Percentiles rank a stretch among this genome's conserved stretches.
These are phyloP conservation scores for Myxocyprinus asiaticus DNA, from an alignment of 2,113 vertebrate genomes.

Conservation along the genomic window DNA sequence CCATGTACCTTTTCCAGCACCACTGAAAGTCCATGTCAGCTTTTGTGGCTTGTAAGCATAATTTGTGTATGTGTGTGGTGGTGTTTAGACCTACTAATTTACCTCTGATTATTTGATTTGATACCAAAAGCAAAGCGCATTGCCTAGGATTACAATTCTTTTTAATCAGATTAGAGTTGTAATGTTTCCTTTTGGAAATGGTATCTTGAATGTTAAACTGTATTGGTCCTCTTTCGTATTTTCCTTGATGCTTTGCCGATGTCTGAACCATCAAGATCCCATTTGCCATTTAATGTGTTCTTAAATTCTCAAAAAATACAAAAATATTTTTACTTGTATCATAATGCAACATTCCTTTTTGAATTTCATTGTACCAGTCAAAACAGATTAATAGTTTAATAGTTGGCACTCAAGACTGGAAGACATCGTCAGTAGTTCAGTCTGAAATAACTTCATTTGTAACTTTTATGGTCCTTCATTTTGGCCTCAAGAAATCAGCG, in stretches of 20 bases:
- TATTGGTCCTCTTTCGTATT: constrained; percentile 17
- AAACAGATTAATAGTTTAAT: constrained; percentile 20
- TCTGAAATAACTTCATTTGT: not conserved
- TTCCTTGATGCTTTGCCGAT: not conserved
- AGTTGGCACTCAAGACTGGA: constrained; percentile 14
- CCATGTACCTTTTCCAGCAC: not conserved
- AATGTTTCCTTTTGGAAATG: constrained; percentile 12
- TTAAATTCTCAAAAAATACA: not conserved
- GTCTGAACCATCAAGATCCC: constrained; percentile 8
- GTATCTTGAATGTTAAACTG: constrained; percentile 6
- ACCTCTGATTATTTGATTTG: not conserved
- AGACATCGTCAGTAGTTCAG: constrained; percentile 11
- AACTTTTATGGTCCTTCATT: constrained; percentile 1
- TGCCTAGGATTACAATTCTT: constrained; percentile 29
- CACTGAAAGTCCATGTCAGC: constrained; percentile 4
- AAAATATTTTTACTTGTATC: not conserved
- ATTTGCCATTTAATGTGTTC: constrained; percentile 6
- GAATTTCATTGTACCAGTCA: constrained; percentile 26
- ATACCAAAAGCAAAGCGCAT: constrained; percentile 46
- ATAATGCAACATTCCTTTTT: constrained; percentile 43
- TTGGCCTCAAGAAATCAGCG: constrained; percentile 41
- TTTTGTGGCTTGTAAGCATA: constrained; percentile 27
- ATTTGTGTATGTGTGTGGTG: constrained; percentile 15
- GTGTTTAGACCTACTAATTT: constrained; percentile 1
- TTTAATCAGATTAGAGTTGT: constrained; percentile 26